Evolutionary conservation across 2,797 vertebrate genomes (phyloP).

Genomic region (Geotrypetes seraphini): DNA sequence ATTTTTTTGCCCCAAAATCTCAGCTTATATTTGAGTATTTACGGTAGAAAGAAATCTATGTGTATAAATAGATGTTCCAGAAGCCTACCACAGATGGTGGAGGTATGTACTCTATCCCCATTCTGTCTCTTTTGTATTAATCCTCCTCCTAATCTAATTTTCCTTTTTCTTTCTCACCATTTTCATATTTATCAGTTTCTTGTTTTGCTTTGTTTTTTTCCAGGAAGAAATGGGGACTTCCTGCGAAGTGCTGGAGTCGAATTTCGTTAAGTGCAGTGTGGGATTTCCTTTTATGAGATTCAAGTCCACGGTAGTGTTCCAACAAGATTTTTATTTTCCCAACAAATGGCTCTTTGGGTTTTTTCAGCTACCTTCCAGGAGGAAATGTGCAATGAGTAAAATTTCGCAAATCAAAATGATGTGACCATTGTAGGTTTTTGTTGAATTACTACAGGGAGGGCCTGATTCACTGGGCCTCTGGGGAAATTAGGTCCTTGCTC

Average conservation of each 20-base stretch:
- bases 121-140: no score
- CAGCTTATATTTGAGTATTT: no score
- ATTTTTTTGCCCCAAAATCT: no score
- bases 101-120: no score
- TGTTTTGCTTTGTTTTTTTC: constrained; percentile 36
- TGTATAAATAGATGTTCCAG: no score
- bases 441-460: neutral
- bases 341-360: neutral
- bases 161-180: constrained; percentile 18
- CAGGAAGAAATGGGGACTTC: constrained; percentile 94
- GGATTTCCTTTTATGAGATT: constrained; percentile 98
- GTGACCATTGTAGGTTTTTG: neutral
- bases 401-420: no score
- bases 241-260: constrained; percentile 81
- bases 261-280: constrained; percentile 93
- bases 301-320: constrained; percentile 86
- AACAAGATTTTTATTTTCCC: constrained; percentile 1
- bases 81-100: no score
- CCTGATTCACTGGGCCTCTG: neutral
- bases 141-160: no score
- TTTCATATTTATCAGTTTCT: no score
- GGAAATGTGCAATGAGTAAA: neutral
- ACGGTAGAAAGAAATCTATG: no score
- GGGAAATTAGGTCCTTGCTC: no score
- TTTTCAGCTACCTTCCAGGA: neutral